Percentiles rank a stretch among this genome's conserved stretches.
phyloP scores from a whole-genome alignment of 2,113 vertebrate species.

The Sander lucioperca region DNA sequence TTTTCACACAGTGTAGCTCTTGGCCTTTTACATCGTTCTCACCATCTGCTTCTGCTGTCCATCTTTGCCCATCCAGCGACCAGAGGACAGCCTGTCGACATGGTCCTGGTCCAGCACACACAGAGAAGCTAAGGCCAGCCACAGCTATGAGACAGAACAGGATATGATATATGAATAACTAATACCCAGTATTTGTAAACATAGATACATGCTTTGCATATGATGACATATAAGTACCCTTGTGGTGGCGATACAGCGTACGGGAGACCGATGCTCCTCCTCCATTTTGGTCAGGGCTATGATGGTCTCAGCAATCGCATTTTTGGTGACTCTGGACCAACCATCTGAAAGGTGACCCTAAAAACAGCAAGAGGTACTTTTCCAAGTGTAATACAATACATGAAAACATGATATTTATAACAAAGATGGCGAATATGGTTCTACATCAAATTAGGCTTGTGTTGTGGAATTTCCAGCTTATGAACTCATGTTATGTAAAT shows the following conservation, averaged over 20 bases:
- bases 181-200: neutral
- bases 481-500: too few relatives aligned
- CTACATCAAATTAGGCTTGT: neutral
- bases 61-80: slow-evolving; percentile 99
- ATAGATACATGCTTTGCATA: neutral
- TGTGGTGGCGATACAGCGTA: slow-evolving; percentile 97
- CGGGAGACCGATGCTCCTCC: slow-evolving; percentile 96
- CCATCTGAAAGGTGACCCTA: slow-evolving; percentile 97
- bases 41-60: slow-evolving; percentile 99
- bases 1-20: neutral
- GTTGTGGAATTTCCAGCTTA: too few relatives aligned
- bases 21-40: slow-evolving; percentile 28
- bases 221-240: slow-evolving; percentile 81
- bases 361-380: neutral
- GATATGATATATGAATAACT: neutral
- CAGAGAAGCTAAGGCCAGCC: slow-evolving; percentile 96
- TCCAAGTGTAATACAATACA: neutral
- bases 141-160: slow-evolving; percentile 84
- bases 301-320: slow-evolving; percentile 98
- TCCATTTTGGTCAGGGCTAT: slow-evolving; percentile 99
- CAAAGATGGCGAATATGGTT: neutral
- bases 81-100: slow-evolving; percentile 96
- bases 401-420: neutral
- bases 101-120: slow-evolving; percentile 99
- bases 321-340: slow-evolving; percentile 99